Conservation (phyloP, 1,140 invertebrate species). For the Bombus soroeensis region DNA sequence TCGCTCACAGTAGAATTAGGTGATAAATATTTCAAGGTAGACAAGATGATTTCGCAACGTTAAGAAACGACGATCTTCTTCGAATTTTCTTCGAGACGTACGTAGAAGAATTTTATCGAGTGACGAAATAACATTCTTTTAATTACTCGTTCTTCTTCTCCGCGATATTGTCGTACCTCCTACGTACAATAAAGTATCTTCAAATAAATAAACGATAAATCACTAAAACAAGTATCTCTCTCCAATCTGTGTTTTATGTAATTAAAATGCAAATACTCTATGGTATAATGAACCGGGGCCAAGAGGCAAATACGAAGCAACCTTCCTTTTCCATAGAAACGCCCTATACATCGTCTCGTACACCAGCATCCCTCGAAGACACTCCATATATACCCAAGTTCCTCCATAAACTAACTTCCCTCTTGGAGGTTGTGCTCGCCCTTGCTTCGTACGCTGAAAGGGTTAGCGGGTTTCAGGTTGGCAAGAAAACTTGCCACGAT, state of each 20-base stretch:
- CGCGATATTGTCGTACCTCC: background rate
- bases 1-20: too few species aligned
- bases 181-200: background rate
- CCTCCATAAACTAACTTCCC: conserved; percentile 12
- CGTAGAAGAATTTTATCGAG: too few species aligned
- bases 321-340: conserved; percentile 7
- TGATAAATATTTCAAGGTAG: too few species aligned
- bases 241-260: background rate
- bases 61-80: too few species aligned
- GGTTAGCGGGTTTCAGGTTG: conserved; percentile 1
- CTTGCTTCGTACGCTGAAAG: background rate
- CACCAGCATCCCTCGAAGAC: background rate
- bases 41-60: too few species aligned
- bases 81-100: too few species aligned
- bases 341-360: background rate
- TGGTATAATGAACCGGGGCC: background rate
- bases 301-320: background rate
- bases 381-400: background rate
- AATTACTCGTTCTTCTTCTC: too few species aligned
- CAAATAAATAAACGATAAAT: background rate
- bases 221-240: background rate
- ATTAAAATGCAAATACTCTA: background rate
- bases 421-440: background rate
- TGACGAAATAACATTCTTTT: too few species aligned
- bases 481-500: background rate